These are phyloP conservation scores for Acanthochromis polyacanthus DNA, from an alignment of 2,113 vertebrate species.

Conservation along the genomic window DNA sequence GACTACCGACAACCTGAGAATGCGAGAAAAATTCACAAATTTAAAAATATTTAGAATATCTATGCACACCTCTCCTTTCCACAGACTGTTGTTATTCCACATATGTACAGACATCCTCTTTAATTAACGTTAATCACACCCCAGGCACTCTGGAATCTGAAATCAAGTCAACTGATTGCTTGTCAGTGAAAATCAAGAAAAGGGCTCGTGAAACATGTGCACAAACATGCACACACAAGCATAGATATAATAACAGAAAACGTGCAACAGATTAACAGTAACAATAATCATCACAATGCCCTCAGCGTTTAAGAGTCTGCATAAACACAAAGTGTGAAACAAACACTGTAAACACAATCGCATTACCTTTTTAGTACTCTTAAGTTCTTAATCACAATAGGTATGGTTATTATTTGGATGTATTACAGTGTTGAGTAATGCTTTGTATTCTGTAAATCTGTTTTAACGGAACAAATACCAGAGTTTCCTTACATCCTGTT, in stretches of 20 bases:
- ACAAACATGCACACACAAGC: too few relatives aligned
- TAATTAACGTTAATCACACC: constrained; percentile 9
- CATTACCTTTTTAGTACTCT: constrained; percentile 4
- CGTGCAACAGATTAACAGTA: background rate
- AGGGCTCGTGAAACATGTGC: too few relatives aligned
- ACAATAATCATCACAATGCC: constrained; percentile 7
- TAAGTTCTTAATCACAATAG: constrained; percentile 12
- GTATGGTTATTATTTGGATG: background rate
- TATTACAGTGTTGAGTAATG: background rate
- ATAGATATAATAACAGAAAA: background rate
- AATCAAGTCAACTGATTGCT: too few relatives aligned
- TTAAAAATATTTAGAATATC: background rate
- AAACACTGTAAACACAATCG: background rate
- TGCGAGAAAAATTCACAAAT: background rate
- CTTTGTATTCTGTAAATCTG: background rate
- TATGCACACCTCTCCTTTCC: background rate
- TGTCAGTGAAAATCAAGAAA: too few relatives aligned
- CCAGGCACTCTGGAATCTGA: background rate
- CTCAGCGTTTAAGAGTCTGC: background rate
- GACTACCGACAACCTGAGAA: background rate
- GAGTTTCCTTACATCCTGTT: background rate
- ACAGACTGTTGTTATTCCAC: background rate
- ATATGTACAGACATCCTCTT: background rate
- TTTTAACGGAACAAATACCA: background rate
- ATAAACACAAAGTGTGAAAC: constrained; percentile 7